Percentiles rank a stretch among this genome's conserved stretches.
These are phyloP conservation scores for Protaetia brevitarsis DNA, from an alignment of 1,140 invertebrate species.

Conservation along the genomic window DNA sequence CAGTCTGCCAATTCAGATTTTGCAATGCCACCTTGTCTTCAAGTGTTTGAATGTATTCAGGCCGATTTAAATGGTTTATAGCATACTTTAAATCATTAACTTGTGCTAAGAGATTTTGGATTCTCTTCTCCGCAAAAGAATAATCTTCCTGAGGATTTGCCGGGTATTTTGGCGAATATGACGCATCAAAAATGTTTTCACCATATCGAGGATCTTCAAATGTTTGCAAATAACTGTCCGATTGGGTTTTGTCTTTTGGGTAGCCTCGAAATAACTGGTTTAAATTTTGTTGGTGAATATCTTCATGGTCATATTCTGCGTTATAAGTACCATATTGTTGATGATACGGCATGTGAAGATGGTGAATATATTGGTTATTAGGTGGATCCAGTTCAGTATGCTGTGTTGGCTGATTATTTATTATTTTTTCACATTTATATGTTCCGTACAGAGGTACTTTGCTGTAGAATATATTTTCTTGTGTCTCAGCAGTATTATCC, in stretches of 20 bases:
- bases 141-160: neutral
- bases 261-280: neutral
- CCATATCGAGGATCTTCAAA: neutral
- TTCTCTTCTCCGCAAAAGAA: conserved; percentile 21
- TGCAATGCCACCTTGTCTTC: conserved; percentile 37
- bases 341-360: neutral
- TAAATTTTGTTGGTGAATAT: neutral
- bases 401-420: neutral
- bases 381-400: neutral
- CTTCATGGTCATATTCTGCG: neutral
- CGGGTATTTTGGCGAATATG: conserved; percentile 13
- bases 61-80: conserved; percentile 36
- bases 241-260: neutral
- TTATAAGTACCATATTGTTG: neutral
- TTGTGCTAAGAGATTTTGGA: conserved; percentile 36
- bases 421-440: neutral
- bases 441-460: neutral
- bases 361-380: neutral
- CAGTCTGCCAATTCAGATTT: conserved; percentile 38
- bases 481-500: neutral
- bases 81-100: conserved; percentile 38
- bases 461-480: neutral
- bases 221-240: neutral
- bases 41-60: conserved; percentile 35
- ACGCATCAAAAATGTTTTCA: neutral